These are phyloP conservation scores for Apotomis capreana DNA, from an alignment of 2,888 invertebrate genomes.

Conservation along the genomic window DNA sequence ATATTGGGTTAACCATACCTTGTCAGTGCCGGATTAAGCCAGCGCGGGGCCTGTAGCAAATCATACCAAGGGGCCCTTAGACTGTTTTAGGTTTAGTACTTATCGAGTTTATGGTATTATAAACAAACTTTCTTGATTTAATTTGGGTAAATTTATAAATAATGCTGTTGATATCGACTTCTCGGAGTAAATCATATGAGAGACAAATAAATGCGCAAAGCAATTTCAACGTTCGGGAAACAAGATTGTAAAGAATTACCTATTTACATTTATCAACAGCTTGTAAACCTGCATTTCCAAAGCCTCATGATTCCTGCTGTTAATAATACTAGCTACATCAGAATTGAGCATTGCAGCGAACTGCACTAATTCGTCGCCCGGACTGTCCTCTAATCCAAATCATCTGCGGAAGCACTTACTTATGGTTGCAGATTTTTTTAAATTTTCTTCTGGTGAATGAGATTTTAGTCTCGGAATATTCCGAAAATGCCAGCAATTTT, in stretches of 20 bases:
- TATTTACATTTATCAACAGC: no score
- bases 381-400: no score
- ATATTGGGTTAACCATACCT: no score
- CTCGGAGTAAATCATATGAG: constrained; percentile 2
- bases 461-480: no score
- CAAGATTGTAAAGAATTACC: neutral
- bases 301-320: neutral
- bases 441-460: no score
- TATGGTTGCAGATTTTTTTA: no score
- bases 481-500: no score
- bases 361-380: neutral
- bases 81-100: neutral
- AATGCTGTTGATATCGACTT: neutral
- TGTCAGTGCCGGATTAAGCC: constrained; percentile 16
- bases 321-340: neutral
- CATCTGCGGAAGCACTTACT: no score
- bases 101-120: constrained; percentile 12
- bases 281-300: neutral
- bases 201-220: constrained; percentile 3
- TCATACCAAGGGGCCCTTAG: constrained; percentile 19
- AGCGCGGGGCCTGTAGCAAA: constrained; percentile 28
- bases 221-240: constrained; percentile 1
- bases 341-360: no score
- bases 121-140: neutral
- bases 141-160: neutral